phyloP scores from a whole-genome alignment of 2,113 vertebrate genomes.

The Microcebus tavaratra region DNA sequence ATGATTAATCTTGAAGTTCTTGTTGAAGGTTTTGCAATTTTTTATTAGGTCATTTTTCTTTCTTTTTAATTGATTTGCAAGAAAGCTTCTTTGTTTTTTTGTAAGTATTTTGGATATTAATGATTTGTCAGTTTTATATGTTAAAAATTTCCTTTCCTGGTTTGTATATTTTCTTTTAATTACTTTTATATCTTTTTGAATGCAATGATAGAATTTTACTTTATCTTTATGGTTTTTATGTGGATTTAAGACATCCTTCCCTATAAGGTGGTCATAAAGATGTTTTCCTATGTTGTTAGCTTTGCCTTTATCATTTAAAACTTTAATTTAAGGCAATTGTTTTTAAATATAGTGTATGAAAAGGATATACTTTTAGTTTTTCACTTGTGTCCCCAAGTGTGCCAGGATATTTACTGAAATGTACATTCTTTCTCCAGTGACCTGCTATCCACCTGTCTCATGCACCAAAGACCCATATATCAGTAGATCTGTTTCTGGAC shows the following conservation, averaged over 20 bases:
- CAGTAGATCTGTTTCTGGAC: neutral
- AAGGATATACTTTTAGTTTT: neutral
- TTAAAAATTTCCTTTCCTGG: neutral
- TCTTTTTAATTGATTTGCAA: neutral
- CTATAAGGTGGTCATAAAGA: neutral
- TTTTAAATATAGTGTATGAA: neutral
- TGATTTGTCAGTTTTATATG: neutral
- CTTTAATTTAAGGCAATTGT: neutral
- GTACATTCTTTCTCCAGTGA: neutral
- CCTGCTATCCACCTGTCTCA: neutral
- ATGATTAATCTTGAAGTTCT: neutral
- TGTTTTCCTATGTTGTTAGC: neutral
- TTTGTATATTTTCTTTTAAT: neutral
- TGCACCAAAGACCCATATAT: neutral
- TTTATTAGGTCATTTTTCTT: neutral
- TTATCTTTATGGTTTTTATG: neutral
- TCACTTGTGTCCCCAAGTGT: neutral
- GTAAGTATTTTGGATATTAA: neutral
- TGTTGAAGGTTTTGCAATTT: neutral
- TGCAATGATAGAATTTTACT: neutral
- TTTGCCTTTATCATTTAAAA: conserved; percentile 16
- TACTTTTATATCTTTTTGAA: conserved; percentile 40
- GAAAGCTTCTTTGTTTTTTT: neutral
- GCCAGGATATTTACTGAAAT: neutral
- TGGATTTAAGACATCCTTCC: neutral